These are phyloP conservation scores for Hirtodrosophila trivittata DNA, from an alignment of 2,888 invertebrate genomes.

Conservation along the genomic window DNA sequence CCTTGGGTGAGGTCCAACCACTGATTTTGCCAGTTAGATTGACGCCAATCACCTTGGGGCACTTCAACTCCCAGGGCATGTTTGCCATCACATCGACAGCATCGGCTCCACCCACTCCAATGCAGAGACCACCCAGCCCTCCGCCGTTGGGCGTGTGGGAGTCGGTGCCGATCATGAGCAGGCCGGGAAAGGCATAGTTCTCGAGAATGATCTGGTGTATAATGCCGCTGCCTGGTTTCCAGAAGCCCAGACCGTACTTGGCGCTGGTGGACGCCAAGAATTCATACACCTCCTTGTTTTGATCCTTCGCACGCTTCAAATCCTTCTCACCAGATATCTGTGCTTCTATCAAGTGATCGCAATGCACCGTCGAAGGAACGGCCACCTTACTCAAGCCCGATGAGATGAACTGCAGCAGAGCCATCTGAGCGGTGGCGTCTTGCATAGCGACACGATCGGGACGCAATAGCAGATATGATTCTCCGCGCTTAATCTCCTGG, in stretches of 20 bases:
- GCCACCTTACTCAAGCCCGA: constrained; percentile 97
- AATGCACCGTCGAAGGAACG: constrained; percentile 99
- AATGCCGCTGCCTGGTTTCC: constrained; percentile 99
- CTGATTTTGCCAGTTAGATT: constrained; percentile 96
- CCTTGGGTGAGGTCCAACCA: constrained; percentile 99
- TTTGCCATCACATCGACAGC: constrained; percentile 99
- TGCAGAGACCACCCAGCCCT: constrained; percentile 98
- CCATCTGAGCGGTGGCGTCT: constrained; percentile 99
- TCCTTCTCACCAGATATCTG: constrained; percentile 95
- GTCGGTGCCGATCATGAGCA: constrained; percentile 99
- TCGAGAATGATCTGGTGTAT: constrained; percentile 99
- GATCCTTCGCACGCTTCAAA: constrained; percentile 94
- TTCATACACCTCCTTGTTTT: constrained; percentile 96
- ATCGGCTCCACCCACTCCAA: constrained; percentile 99
- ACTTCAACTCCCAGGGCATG: constrained; percentile 99
- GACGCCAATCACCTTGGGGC: constrained; percentile 99
- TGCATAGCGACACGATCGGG: constrained; percentile 99
- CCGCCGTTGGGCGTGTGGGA: constrained; percentile 99
- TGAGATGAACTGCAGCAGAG: constrained; percentile 99
- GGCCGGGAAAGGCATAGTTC: constrained; percentile 99
- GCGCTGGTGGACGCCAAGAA: constrained; percentile 96
- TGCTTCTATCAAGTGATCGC: constrained; percentile 99
- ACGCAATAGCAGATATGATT: constrained; percentile 94
- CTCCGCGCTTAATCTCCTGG: constrained; percentile 96
- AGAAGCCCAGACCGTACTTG: constrained; percentile 99